A percentile compares a stretch with the other conserved stretches of the same genome.
These are phyloP conservation scores for Siderastrea radians DNA, from an alignment of 92 coral and sea anemone genomes.

Conservation along the genomic window DNA sequence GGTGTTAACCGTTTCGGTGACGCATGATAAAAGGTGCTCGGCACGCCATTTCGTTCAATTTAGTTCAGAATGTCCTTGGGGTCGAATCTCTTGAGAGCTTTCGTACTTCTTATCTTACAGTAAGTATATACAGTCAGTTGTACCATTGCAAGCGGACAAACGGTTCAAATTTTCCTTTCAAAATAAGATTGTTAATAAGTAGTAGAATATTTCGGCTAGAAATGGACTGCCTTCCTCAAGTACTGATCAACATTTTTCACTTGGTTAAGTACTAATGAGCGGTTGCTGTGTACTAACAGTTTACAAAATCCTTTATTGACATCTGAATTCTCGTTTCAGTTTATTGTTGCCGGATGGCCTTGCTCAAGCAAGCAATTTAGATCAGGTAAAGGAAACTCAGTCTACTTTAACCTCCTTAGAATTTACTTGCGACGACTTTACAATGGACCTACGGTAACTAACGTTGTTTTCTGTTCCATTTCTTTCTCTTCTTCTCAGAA, in stretches of 20 bases:
- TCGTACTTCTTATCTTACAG: slow-evolving; percentile 30
- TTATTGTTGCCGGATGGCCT: slow-evolving; percentile 11
- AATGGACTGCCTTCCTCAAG: slow-evolving; percentile 41
- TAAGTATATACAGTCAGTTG: slow-evolving; percentile 32
- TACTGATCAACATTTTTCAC: slow-evolving; percentile 45
- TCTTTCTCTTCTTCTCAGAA: slow-evolving; percentile 32
- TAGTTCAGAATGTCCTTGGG: slow-evolving; percentile 44
- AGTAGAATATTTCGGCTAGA: slow-evolving; percentile 25
- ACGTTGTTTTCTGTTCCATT: not conserved
- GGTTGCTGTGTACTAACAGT: slow-evolving; percentile 22
- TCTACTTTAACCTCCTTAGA: not conserved
- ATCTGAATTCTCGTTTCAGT: slow-evolving; percentile 32
- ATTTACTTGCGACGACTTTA: not conserved
- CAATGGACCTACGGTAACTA: slow-evolving; percentile 2
- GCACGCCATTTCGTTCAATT: slow-evolving; percentile 53
- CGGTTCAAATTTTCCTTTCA: slow-evolving; percentile 20
- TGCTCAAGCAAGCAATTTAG: slow-evolving; percentile 25
- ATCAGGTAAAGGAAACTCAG: slow-evolving; percentile 34
- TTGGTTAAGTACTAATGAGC: slow-evolving; percentile 23
- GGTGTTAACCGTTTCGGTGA: slow-evolving; percentile 79
- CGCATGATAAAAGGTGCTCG: slow-evolving; percentile 76
- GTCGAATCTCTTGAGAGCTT: slow-evolving; percentile 21
- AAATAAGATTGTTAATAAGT: slow-evolving; percentile 14
- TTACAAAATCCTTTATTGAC: slow-evolving; percentile 21
- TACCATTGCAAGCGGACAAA: not conserved